Evolutionary conservation across 2,888 invertebrate species (phyloP), one percentile per base, ranked within the genome.

Genomic region (Ceraclea dissimilis): DNA sequence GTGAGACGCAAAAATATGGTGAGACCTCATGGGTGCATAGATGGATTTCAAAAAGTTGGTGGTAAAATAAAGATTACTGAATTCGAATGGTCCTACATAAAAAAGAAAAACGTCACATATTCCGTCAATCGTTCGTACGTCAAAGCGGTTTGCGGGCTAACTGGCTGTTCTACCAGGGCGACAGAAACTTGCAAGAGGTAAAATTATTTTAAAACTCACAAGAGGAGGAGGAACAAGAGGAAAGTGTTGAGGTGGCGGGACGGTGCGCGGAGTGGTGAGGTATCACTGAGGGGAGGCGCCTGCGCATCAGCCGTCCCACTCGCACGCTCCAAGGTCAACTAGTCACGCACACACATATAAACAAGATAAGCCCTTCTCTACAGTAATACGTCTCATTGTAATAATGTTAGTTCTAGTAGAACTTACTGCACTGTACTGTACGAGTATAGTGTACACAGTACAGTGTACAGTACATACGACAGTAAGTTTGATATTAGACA

Each of bases 271-370:
- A 22, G 39, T n/a, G 13, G 46, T 21, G 31, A 43, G 69, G 68
- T 57, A 69, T 69, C 26, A 71, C 67, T 60, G 70, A 39, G 61
- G 69, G 65, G 53, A 68, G 61, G 54, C 55, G 51, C 51, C 69
- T 68, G 52, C 70, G 68, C 49, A 70, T 67, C 62, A 72, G 72
- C 50, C 72, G 67, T 46, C 72, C 71, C n/a, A 58, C 60, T 17
- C 44, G 17, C 34, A 17, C 55, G 55, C 22, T 47, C 44, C 51
- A 55, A 55, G 55, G 54, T 54, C 54, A 54, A 54, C 54, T 49
- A 43, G 54, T 54, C 54, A 50, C 54, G 16, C 49, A 54, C 44
- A 50, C 54, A 50, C 20, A 48, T 34, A 20, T 2, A 11, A 31
- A 49, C 21, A 33, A 26, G 26, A 26, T 26, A 26, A 26, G 26